A percentile compares a stretch with the other conserved stretches of the same genome.
These are phyloP conservation scores for Lagopus leucura DNA, from an alignment of 2,113 vertebrate species.

Conservation along the genomic window DNA sequence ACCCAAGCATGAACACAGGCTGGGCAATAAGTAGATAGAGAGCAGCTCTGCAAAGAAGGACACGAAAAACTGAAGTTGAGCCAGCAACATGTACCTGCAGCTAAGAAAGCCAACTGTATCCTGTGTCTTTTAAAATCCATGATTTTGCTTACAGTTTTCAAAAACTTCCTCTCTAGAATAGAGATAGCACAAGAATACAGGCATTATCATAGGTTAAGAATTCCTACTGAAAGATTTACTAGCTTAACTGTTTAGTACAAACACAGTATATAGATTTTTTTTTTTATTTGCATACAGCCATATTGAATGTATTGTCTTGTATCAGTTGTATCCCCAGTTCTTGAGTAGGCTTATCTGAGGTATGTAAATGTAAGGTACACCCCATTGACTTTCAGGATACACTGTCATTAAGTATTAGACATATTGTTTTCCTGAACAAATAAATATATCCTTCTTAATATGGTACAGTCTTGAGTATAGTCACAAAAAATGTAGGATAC, in stretches of 20 bases:
- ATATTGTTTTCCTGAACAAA: neutral
- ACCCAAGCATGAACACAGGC: neutral
- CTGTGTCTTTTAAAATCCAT: neutral
- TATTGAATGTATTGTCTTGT: neutral
- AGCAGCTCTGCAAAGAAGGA: neutral
- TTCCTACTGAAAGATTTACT: neutral
- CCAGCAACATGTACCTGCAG: neutral
- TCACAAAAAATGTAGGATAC: neutral
- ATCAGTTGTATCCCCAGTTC: rapidly evolving
- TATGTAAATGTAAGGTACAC: neutral
- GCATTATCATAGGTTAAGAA: neutral
- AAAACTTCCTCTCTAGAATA: neutral
- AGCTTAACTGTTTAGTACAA: neutral
- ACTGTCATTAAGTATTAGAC: neutral
- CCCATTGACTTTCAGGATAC: neutral
- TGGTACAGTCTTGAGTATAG: neutral
- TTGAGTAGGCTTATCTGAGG: neutral
- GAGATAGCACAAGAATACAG: neutral
- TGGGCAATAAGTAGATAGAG: neutral
- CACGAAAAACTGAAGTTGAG: neutral
- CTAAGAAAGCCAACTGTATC: neutral
- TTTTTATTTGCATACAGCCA: neutral
- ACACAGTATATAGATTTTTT: neutral
- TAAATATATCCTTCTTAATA: neutral
- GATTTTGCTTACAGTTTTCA: neutral